These are phyloP conservation scores for Electrona antarctica DNA, from an alignment of 2,113 vertebrate species.

Conservation along the genomic window DNA sequence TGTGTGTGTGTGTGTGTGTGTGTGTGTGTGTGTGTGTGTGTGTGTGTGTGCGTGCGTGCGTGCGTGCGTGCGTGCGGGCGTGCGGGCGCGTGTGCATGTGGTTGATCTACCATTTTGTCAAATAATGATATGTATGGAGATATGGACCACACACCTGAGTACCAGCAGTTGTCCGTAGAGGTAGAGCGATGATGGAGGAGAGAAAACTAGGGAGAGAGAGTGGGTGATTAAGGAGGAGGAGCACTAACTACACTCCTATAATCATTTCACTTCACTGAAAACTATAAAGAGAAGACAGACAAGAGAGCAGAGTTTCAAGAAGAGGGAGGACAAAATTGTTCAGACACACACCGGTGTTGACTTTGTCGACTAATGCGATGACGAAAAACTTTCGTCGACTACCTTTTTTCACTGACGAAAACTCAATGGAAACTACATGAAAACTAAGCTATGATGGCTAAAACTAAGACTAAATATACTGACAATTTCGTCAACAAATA, in stretches of 20 bases:
- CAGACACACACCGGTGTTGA: slow-evolving; percentile 40
- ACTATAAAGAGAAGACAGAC: slow-evolving; percentile 15
- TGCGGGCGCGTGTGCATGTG: not conserved
- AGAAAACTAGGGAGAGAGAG: slow-evolving; percentile 34
- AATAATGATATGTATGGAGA: not conserved
- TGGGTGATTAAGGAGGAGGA: slow-evolving; percentile 46
- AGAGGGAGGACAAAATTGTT: slow-evolving; percentile 9
- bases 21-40: too few species aligned
- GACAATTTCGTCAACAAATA: too few species aligned
- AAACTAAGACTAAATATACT: too few species aligned
- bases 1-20: too few species aligned
- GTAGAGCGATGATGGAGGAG: slow-evolving; percentile 15
- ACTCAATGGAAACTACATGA: too few species aligned
- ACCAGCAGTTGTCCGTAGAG: slow-evolving; percentile 3
- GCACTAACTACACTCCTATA: slow-evolving; percentile 28
- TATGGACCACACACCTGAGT: slow-evolving; percentile 11
- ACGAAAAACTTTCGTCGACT: too few species aligned
- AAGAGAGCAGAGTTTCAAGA: not conserved
- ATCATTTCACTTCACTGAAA: slow-evolving; percentile 28
- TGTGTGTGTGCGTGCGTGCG: too few species aligned
- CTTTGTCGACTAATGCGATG: not conserved
- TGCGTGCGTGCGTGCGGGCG: too few species aligned
- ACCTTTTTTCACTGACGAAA: too few species aligned
- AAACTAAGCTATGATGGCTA: too few species aligned
- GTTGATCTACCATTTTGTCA: not conserved